phyloP scores from a whole-genome alignment of 2,113 vertebrate genomes.

The Psophia crepitans region DNA sequence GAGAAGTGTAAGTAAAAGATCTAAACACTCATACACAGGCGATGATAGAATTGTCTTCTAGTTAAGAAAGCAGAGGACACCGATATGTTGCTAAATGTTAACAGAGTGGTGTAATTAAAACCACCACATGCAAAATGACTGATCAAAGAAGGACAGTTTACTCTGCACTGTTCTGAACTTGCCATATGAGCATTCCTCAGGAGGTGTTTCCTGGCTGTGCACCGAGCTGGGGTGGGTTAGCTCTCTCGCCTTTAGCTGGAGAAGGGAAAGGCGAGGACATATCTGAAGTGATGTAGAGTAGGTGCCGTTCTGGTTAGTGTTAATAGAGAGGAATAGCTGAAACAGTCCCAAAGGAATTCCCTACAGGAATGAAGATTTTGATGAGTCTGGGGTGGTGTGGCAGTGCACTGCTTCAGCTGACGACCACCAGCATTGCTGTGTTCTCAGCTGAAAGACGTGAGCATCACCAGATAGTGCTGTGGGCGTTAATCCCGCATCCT shows the following conservation, averaged over 20 bases:
- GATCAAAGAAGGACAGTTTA: background rate
- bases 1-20: conserved; percentile 4
- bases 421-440: accelerated
- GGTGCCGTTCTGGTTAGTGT: background rate
- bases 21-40: background rate
- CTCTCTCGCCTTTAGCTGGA: background rate
- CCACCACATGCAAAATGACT: background rate
- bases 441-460: background rate
- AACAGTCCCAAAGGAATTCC: background rate
- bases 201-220: background rate
- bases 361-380: background rate
- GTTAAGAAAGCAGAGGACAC: background rate
- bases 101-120: background rate
- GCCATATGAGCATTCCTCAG: background rate
- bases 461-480: background rate
- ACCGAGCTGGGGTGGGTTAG: background rate
- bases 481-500: background rate
- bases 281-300: background rate
- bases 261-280: background rate
- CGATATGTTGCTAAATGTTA: background rate
- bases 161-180: background rate
- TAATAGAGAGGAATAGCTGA: background rate
- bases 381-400: background rate
- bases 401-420: background rate
- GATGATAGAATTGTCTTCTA: background rate